Percentiles rank a stretch among this genome's conserved stretches.
These are phyloP conservation scores for Saguinus midas DNA, from an alignment of 2,113 vertebrate genomes.

Conservation along the genomic window DNA sequence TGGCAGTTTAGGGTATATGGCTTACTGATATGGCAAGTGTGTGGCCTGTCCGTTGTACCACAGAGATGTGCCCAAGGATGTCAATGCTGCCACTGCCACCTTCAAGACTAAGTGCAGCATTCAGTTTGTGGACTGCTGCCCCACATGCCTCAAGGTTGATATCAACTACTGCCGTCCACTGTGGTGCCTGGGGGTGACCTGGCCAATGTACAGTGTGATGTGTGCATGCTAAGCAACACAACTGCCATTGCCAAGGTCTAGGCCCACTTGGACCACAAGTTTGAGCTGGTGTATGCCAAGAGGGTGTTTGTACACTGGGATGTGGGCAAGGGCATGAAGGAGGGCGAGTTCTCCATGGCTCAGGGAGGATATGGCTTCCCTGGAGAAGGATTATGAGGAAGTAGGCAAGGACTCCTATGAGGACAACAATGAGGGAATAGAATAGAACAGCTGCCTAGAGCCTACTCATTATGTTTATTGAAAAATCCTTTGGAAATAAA, in stretches of 20 bases:
- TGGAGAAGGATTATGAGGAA: conserved; percentile 78
- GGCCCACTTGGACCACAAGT: conserved; percentile 83
- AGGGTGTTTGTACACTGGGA: conserved; percentile 82
- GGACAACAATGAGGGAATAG: conserved; percentile 69
- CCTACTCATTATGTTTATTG: no score
- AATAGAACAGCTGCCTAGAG: conserved; percentile 21
- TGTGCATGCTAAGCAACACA: conserved; percentile 86
- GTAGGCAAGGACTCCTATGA: conserved; percentile 47
- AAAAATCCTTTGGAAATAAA: no score
- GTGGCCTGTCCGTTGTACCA: conserved; percentile 76
- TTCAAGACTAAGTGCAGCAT: conserved; percentile 79
- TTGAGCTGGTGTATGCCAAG: conserved; percentile 82
- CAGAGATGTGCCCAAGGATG: conserved; percentile 80
- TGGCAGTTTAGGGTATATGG: conserved; percentile 77
- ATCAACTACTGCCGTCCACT: conserved; percentile 77
- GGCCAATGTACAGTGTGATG: conserved; percentile 83
- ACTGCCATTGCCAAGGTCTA: conserved; percentile 84
- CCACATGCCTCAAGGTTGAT: conserved; percentile 73
- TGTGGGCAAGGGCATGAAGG: conserved; percentile 82
- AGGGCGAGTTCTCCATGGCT: conserved; percentile 82
- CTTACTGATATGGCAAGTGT: background rate
- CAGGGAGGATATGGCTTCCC: conserved; percentile 73
- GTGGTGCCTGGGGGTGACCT: conserved; percentile 80
- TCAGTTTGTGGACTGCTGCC: conserved; percentile 77
- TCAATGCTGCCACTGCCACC: conserved; percentile 74